A percentile compares a stretch with the other conserved stretches of the same genome.
Evolutionary conservation across 2,797 vertebrate species (phyloP).

Genomic region (Scarus forsteni): DNA sequence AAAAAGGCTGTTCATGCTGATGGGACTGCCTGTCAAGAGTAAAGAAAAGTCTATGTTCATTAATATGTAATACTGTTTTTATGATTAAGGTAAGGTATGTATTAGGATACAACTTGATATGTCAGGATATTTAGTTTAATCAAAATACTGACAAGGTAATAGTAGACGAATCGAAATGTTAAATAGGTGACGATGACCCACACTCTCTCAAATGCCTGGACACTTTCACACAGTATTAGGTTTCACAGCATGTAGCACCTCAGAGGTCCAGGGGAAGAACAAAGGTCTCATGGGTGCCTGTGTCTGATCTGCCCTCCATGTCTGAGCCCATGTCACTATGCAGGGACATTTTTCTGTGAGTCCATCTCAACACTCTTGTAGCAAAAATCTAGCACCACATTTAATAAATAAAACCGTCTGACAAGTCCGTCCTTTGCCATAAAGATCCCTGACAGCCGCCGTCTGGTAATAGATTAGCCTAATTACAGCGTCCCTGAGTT

Average conservation of each 20-base stretch:
- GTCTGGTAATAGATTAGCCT: conserved; percentile 97
- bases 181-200: too few relatives aligned
- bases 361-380: conserved; percentile 52
- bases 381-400: conserved; percentile 51
- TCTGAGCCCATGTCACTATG: conserved; percentile 36
- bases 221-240: conserved; percentile 23
- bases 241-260: conserved; percentile 35
- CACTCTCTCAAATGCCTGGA: neutral
- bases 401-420: conserved; percentile 84
- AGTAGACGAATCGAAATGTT: too few relatives aligned
- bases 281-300: conserved; percentile 33
- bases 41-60: too few relatives aligned
- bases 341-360: conserved; percentile 13
- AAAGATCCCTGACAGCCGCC: conserved; percentile 91
- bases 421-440: conserved; percentile 92
- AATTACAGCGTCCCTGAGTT: conserved; percentile 94
- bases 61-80: too few relatives aligned
- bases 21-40: too few relatives aligned
- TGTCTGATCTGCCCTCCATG: conserved; percentile 24
- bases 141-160: too few relatives aligned
- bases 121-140: too few relatives aligned
- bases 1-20: too few relatives aligned
- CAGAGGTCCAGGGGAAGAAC: conserved; percentile 42
- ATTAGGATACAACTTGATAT: too few relatives aligned
- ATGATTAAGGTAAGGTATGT: too few relatives aligned